These are phyloP conservation scores for Zaprionus inermis DNA, from an alignment of 1,140 invertebrate genomes.

Conservation along the genomic window DNA sequence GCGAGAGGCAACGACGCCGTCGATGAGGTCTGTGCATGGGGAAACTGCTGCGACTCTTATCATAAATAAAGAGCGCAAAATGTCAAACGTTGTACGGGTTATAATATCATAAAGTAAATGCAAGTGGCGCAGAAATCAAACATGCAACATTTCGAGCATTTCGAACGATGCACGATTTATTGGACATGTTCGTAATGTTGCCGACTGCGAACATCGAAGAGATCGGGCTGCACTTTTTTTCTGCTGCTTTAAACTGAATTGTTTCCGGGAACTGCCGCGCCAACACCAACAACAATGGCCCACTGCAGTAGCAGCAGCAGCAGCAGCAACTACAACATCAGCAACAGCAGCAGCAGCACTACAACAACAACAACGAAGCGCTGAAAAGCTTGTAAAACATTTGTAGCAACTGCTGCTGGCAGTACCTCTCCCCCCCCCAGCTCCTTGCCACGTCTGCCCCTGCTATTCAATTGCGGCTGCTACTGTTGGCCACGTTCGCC, in stretches of 20 bases:
- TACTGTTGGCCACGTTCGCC: constrained; percentile 76
- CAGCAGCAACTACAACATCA: constrained; percentile 41
- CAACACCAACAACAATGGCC: constrained; percentile 67
- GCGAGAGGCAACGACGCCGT: background rate
- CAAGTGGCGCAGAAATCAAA: constrained; percentile 78
- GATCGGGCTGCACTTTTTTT: constrained; percentile 27
- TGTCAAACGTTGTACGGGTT: constrained; percentile 70
- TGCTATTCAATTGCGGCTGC: constrained; percentile 57
- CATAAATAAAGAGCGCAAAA: constrained; percentile 79
- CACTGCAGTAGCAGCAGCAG: constrained; percentile 49
- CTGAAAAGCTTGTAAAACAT: constrained; percentile 83
- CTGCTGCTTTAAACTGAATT: constrained; percentile 72
- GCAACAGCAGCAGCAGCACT: constrained; percentile 26
- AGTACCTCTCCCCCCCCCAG: constrained; percentile 23
- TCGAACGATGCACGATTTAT: constrained; percentile 79
- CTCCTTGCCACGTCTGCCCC: background rate
- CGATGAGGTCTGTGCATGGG: constrained; percentile 11
- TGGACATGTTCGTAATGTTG: constrained; percentile 67
- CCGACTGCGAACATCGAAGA: constrained; percentile 26
- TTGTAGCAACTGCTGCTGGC: constrained; percentile 74
- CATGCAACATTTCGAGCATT: constrained; percentile 68
- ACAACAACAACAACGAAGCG: constrained; percentile 56
- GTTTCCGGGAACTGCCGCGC: constrained; percentile 75
- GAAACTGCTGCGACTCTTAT: constrained; percentile 60
- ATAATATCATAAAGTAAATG: constrained; percentile 81